Evolutionary conservation across 2,888 invertebrate species (phyloP).

Genomic region (Drosophila neutralis): DNA sequence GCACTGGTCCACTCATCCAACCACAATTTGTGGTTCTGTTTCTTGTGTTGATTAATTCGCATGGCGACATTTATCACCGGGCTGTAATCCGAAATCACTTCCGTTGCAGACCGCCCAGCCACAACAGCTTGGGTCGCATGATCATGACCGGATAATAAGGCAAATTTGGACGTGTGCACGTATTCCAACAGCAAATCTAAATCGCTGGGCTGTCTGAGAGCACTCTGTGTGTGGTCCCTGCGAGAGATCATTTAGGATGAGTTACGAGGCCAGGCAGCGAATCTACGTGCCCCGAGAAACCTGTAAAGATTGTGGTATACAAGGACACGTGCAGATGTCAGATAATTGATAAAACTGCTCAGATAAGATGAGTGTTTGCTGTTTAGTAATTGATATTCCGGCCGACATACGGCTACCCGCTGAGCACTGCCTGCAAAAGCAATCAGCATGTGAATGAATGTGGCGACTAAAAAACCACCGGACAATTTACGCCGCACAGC

Average conservation of each 20-base stretch:
- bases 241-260: constrained; percentile 67
- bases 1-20: background rate
- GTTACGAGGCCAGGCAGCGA: constrained; percentile 65
- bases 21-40: constrained; percentile 5
- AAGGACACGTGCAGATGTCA: constrained; percentile 68
- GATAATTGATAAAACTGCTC: constrained; percentile 66
- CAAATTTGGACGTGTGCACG: constrained; percentile 71
- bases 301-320: constrained; percentile 20
- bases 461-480: constrained; percentile 62
- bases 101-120: constrained; percentile 49
- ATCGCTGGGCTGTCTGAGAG: constrained; percentile 17
- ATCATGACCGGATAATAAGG: constrained; percentile 63
- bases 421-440: constrained; percentile 53
- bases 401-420: constrained; percentile 60
- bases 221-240: constrained; percentile 40
- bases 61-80: constrained; percentile 31
- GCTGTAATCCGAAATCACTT: constrained; percentile 47
- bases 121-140: constrained; percentile 23
- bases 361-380: constrained; percentile 55
- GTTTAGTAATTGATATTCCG: constrained; percentile 74
- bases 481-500: constrained; percentile 71
- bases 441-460: constrained; percentile 38
- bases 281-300: constrained; percentile 53
- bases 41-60: constrained; percentile 54
- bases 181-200: constrained; percentile 23